Conservation (phyloP, 2,888 invertebrate species). For the Heteromyza rotundicornis region DNA sequence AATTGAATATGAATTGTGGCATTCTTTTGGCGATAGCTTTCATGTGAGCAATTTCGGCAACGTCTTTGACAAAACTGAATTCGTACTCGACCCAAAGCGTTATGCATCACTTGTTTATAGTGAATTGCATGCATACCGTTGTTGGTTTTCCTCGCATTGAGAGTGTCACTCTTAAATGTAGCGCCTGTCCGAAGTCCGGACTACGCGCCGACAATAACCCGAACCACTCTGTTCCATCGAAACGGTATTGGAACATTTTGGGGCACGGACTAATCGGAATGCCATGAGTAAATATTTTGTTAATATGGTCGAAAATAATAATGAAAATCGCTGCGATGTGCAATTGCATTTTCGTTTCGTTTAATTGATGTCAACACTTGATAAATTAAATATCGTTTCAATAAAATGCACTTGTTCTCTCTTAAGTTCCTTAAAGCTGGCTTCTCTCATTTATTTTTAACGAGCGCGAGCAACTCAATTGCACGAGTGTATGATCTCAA, state of each 20-base stretch:
- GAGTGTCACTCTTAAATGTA: constrained; percentile 54
- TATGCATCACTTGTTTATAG: too few species aligned
- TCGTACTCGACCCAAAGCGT: too few species aligned
- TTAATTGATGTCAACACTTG: not conserved
- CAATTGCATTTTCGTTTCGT: constrained; percentile 35
- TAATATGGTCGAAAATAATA: constrained; percentile 37
- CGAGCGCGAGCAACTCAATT: constrained; percentile 29
- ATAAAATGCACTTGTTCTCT: not conserved
- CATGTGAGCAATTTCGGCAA: too few species aligned
- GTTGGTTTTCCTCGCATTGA: constrained; percentile 57
- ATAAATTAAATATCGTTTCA: too few species aligned
- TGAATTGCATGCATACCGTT: too few species aligned
- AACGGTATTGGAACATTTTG: constrained; percentile 61
- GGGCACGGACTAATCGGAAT: constrained; percentile 59
- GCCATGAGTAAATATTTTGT: constrained; percentile 46
- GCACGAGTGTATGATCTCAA: constrained; percentile 30
- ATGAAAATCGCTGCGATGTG: constrained; percentile 35
- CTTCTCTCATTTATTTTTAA: not conserved
- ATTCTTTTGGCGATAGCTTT: too few species aligned
- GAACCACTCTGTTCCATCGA: constrained; percentile 61
- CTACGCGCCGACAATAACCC: constrained; percentile 60
- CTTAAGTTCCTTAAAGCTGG: not conserved
- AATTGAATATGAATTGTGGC: too few species aligned
- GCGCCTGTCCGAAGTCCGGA: constrained; percentile 45
- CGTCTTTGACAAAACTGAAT: not conserved